A percentile compares a stretch with the other conserved stretches of the same genome.
Conservation (phyloP, 2,888 invertebrate species). For the Cheilosia urbana region DNA sequence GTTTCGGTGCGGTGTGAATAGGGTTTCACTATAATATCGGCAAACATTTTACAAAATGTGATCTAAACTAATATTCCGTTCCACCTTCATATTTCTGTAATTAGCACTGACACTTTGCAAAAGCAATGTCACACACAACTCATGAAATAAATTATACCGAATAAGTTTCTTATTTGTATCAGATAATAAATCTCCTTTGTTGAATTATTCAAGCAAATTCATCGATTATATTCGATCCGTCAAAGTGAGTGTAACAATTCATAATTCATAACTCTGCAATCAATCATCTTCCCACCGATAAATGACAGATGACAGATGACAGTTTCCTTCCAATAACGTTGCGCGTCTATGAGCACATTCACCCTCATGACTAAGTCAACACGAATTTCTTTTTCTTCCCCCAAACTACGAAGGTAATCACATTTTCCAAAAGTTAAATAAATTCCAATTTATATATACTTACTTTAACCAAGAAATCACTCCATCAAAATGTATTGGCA, state of each 20-base stretch:
- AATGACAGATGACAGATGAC: conserved; percentile 60
- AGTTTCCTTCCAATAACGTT: conserved; percentile 38
- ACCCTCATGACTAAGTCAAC: conserved; percentile 21
- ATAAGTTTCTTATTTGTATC: not conserved
- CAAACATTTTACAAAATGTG: too few species aligned
- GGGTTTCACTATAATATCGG: too few species aligned
- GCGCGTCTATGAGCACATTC: conserved; percentile 3
- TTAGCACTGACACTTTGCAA: too few species aligned
- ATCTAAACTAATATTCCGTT: too few species aligned
- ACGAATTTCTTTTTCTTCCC: conserved; percentile 3
- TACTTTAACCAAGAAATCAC: conserved; percentile 49
- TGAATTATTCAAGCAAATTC: conserved; percentile 8
- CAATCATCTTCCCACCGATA: conserved; percentile 48
- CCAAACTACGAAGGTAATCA: conserved; percentile 35
- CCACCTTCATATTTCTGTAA: too few species aligned
- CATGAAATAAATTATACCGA: not conserved
- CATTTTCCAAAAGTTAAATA: conserved; percentile 65
- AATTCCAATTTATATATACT: conserved; percentile 63
- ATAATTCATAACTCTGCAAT: conserved; percentile 44
- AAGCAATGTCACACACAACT: not conserved
- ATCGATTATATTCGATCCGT: conserved; percentile 3
- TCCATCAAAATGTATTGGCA: conserved; percentile 66
- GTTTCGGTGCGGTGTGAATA: too few species aligned
- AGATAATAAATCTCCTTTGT: not conserved
- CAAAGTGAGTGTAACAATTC: conserved; percentile 31